Conservation (phyloP, 1,140 invertebrate genomes). For the Ips typographus region DNA sequence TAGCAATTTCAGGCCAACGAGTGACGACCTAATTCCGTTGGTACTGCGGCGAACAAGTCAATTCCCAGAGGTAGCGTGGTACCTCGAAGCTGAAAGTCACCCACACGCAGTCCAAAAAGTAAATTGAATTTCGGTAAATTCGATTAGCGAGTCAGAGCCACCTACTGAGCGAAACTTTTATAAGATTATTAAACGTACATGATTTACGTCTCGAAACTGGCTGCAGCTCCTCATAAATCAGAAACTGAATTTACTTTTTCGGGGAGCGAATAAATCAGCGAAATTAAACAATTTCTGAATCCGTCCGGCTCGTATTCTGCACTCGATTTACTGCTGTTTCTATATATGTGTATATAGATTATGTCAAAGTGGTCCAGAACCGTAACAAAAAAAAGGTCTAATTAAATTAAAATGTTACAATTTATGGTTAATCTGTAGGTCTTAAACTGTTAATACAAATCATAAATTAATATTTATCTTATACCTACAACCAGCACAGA, state of each 20-base stretch:
- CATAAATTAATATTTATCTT: too few species aligned
- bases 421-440: neutral
- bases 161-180: slow-evolving; percentile 25
- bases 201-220: slow-evolving; percentile 18
- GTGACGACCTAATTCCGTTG: too few species aligned
- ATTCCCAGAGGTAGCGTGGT: too few species aligned
- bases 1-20: too few species aligned
- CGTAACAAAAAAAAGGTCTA: neutral
- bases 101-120: neutral
- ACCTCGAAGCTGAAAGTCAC: too few species aligned
- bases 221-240: slow-evolving; percentile 14
- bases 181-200: slow-evolving; percentile 25
- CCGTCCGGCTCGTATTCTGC: neutral
- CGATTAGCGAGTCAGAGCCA: slow-evolving; percentile 17
- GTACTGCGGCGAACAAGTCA: too few species aligned
- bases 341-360: neutral
- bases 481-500: too few species aligned
- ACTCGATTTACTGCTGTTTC: neutral
- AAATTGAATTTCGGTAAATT: slow-evolving; percentile 23
- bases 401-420: neutral
- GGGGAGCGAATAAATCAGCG: slow-evolving; percentile 12
- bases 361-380: neutral
- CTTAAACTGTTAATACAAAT: neutral
- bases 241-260: slow-evolving; percentile 10
- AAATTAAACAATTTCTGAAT: slow-evolving; percentile 16